A percentile compares a stretch with the other conserved stretches of the same genome.
Evolutionary conservation across 2,888 invertebrate genomes (phyloP).

Genomic region (Azorinus chamasolen): DNA sequence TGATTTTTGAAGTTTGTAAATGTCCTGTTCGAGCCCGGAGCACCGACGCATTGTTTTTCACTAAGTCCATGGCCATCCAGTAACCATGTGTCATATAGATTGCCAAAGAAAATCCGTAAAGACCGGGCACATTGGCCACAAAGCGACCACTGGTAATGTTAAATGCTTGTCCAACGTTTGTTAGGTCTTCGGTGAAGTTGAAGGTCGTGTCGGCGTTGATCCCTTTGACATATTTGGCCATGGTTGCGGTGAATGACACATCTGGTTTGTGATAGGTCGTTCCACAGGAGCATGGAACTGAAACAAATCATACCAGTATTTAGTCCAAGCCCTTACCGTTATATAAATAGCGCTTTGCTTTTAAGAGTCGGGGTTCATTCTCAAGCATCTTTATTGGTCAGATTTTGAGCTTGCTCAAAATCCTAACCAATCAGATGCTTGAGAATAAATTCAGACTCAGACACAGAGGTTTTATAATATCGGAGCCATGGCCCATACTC

Average conservation of each 20-base stretch:
- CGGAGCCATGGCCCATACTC: too few species aligned
- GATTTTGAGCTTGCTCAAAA: too few species aligned
- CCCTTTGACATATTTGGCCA: conserved; percentile 18
- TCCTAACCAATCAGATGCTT: too few species aligned
- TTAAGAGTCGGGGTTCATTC: too few species aligned
- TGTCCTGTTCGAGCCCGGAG: conserved; percentile 47
- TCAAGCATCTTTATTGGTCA: not conserved
- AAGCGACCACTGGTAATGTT: conserved; percentile 36
- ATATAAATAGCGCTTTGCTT: too few species aligned
- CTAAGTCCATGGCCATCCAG: conserved; percentile 49
- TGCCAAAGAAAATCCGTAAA: conserved; percentile 50
- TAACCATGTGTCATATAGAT: conserved; percentile 38
- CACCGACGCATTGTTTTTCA: conserved; percentile 38
- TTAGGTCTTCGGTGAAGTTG: conserved; percentile 44
- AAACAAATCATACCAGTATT: too few species aligned
- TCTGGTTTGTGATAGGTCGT: conserved; percentile 4
- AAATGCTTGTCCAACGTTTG: conserved; percentile 40
- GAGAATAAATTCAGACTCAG: too few species aligned
- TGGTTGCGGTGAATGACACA: conserved; percentile 52
- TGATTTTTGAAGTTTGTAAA: conserved; percentile 11
- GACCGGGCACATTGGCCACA: conserved; percentile 43
- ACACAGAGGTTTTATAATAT: too few species aligned
- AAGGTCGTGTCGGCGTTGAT: conserved; percentile 36
- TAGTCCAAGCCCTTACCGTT: too few species aligned
- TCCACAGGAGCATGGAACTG: conserved; percentile 22